Evolutionary conservation across 2,113 vertebrate species (phyloP), one percentile per base, ranked within the genome.

Genomic region (Cinclus cinclus): DNA sequence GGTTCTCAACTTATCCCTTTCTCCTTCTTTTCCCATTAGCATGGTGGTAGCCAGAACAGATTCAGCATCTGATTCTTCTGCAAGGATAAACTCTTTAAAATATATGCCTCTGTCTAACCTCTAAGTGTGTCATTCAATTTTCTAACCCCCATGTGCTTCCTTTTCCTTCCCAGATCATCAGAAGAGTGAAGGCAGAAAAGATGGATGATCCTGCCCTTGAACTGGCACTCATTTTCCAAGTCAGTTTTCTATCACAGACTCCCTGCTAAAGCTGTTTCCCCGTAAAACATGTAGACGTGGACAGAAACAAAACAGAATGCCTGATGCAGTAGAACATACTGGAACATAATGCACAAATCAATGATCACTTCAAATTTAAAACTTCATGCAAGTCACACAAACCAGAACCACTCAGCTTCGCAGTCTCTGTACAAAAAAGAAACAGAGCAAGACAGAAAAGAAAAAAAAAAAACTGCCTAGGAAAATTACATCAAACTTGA

Each of bases 331-430:
- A 90, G 44, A 90, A 90, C 35, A 30, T 52, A 80, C 70, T 76
- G 78, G 50, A 95, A 95, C 75, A 77, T 53, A 92, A 89, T 44
- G 78, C 78, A 91, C 59, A 95, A 94, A 93, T 90, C 91, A 92
- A 88, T 67, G 63, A 83, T 87, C 47, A 56, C 89, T 93, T 95
- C 74, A 83, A 81, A 96, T 92, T 73, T 88, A 90, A 90, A 92
- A 78, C 64, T 86, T 92, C 79, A 74, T 59, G 68, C 59, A 75
- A 86, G 87, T 86, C 85, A 87, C 88, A 92, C 60, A 93, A 96
- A 93, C 30, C 79, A 73, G 75, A 90, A 88, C 42, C 60, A 31
- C 65, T 59, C 33, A 37, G 71, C 56, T 95, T 83, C 81, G 56
- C 75, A 64, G 52, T 33, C 50, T 73, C 30, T 7, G 5, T 28